Percentiles rank a stretch among this genome's conserved stretches.
Conservation (phyloP, 2,797 vertebrate species). For the Pangasius djambal region DNA sequence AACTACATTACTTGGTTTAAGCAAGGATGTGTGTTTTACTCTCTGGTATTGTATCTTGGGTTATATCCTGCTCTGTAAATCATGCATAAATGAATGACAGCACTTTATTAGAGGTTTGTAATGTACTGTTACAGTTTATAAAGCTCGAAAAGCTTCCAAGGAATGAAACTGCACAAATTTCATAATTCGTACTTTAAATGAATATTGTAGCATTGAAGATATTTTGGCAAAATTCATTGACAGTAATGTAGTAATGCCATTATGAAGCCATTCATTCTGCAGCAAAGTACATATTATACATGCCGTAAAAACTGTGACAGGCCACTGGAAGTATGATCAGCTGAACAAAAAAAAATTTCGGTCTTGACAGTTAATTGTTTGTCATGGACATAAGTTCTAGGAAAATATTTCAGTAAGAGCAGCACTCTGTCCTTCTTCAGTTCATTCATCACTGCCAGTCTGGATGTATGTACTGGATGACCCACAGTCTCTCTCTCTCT, state of each 20-base stretch:
- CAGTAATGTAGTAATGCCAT: background rate
- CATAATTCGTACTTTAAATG: background rate
- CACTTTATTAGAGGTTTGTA: background rate
- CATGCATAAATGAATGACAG: background rate
- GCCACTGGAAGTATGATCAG: background rate
- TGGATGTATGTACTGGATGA: conserved; percentile 30
- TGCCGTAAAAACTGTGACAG: background rate
- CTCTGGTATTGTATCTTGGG: background rate
- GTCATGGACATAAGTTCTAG: background rate
- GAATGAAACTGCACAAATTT: background rate
- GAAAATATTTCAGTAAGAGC: conserved; percentile 39
- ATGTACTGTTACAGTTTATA: background rate
- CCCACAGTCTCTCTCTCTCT: conserved; percentile 46
- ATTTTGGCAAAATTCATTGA: background rate
- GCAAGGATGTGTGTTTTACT: background rate
- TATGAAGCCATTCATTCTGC: background rate
- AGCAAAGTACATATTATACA: background rate
- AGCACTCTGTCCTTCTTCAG: conserved; percentile 9
- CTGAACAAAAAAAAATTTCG: background rate
- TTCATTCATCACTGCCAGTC: conserved; percentile 35
- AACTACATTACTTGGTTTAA: background rate
- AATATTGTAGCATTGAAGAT: background rate
- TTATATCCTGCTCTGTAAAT: background rate
- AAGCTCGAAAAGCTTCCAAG: background rate
- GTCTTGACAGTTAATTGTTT: conserved; percentile 11